phyloP scores from a whole-genome alignment of 2,888 invertebrate genomes.

The Agriopis leucophaearia region DNA sequence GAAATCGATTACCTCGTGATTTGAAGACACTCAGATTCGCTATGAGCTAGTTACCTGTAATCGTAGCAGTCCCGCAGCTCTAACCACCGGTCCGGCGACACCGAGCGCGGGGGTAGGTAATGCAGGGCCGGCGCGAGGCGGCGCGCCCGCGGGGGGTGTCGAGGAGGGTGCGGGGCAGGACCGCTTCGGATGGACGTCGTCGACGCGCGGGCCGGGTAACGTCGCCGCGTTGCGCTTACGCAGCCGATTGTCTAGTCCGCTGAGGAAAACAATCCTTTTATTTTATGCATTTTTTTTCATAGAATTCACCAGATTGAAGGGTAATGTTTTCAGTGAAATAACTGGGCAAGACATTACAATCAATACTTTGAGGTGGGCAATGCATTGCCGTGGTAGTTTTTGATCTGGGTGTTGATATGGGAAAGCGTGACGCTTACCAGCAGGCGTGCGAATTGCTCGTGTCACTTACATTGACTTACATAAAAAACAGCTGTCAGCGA shows the following conservation, averaged over 20 bases:
- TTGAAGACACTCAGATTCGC: too few relatives aligned
- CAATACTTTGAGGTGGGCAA: too few relatives aligned
- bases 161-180: slow-evolving; percentile 17
- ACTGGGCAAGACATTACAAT: too few relatives aligned
- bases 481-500: too few relatives aligned
- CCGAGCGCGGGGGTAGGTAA: slow-evolving; percentile 66
- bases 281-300: not conserved
- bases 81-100: slow-evolving; percentile 75
- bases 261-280: slow-evolving; percentile 40
- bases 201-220: slow-evolving; percentile 72
- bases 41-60: slow-evolving; percentile 69
- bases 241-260: slow-evolving; percentile 73
- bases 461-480: too few relatives aligned
- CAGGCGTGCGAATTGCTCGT: too few relatives aligned
- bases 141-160: slow-evolving; percentile 25
- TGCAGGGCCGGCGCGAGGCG: slow-evolving; percentile 38
- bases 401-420: too few relatives aligned
- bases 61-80: slow-evolving; percentile 76
- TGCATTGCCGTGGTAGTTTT: too few relatives aligned
- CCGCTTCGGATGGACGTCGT: slow-evolving; percentile 59
- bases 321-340: too few relatives aligned
- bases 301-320: too few relatives aligned
- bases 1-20: too few relatives aligned
- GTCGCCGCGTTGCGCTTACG: slow-evolving; percentile 68
- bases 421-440: too few relatives aligned